These are phyloP conservation scores for Hemiprocne comata DNA, from an alignment of 2,113 vertebrate species.

Conservation along the genomic window DNA sequence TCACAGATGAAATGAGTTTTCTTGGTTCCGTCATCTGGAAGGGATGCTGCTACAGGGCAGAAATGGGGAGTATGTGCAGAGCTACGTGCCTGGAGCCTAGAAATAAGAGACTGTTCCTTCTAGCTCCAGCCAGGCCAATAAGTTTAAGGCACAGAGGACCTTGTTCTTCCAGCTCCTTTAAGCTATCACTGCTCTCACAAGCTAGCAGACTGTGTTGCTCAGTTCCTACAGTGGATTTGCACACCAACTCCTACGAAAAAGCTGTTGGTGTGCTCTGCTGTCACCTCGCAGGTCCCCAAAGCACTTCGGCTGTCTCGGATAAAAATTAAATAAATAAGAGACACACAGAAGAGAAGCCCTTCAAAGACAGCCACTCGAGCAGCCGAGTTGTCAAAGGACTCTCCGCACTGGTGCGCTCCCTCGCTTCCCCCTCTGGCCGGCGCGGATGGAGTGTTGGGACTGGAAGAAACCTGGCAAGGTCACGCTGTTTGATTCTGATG, in stretches of 20 bases:
- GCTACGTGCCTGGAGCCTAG: accelerated
- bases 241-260: neutral
- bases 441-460: neutral
- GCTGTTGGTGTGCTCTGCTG: neutral
- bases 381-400: conserved; percentile 36
- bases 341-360: neutral
- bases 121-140: neutral
- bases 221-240: neutral
- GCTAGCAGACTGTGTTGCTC: neutral
- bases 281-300: neutral
- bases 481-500: conserved; percentile 75
- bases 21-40: neutral
- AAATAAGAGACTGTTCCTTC: neutral
- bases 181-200: neutral
- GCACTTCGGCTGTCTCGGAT: neutral
- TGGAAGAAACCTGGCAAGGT: conserved; percentile 77
- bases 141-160: neutral
- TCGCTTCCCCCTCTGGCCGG: neutral
- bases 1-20: neutral
- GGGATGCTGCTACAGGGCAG: neutral
- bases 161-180: neutral
- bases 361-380: neutral
- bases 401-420: neutral
- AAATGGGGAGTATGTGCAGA: neutral
- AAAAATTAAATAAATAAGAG: conserved; percentile 56